Percentiles rank a stretch among this genome's conserved stretches.
Conservation (phyloP, 2,888 invertebrate species). For the Megamerina dolium region DNA sequence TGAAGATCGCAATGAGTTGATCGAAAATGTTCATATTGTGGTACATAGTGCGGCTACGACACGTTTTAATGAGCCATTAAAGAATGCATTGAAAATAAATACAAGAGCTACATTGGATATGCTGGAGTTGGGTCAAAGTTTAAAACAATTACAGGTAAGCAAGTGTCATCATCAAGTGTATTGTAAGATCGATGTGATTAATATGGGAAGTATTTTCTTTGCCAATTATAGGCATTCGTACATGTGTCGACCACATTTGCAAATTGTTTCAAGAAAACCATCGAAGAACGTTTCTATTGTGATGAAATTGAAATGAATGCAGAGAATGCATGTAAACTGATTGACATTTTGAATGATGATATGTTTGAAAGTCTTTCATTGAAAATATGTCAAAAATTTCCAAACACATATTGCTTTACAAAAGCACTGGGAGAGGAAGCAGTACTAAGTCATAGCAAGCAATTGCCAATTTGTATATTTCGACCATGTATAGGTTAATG, state of each 20-base stretch:
- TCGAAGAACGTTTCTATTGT: conserved; percentile 47
- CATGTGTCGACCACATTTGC: conserved; percentile 66
- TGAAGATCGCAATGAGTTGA: conserved; percentile 36
- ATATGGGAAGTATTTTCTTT: neutral
- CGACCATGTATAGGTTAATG: conserved; percentile 62
- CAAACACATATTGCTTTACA: conserved; percentile 68
- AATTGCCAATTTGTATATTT: conserved; percentile 60
- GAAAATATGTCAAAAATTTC: conserved; percentile 40
- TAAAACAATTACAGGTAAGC: conserved; percentile 56
- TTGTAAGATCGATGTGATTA: neutral
- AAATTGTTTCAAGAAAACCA: conserved; percentile 52
- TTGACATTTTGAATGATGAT: conserved; percentile 39
- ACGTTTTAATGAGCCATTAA: conserved; percentile 64
- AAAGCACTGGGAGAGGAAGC: conserved; percentile 64
- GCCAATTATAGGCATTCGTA: conserved; percentile 52
- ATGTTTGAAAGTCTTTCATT: conserved; percentile 36
- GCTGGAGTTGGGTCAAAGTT: conserved; percentile 57
- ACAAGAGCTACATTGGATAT: conserved; percentile 61
- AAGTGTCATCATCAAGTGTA: conserved; percentile 53
- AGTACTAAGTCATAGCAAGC: conserved; percentile 53
- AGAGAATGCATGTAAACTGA: conserved; percentile 36
- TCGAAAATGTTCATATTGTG: conserved; percentile 52
- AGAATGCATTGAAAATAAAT: conserved; percentile 63
- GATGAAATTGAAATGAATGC: conserved; percentile 35
- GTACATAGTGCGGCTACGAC: conserved; percentile 93